phyloP scores from a whole-genome alignment of 2,113 vertebrate species.

The Sialia sialis region DNA sequence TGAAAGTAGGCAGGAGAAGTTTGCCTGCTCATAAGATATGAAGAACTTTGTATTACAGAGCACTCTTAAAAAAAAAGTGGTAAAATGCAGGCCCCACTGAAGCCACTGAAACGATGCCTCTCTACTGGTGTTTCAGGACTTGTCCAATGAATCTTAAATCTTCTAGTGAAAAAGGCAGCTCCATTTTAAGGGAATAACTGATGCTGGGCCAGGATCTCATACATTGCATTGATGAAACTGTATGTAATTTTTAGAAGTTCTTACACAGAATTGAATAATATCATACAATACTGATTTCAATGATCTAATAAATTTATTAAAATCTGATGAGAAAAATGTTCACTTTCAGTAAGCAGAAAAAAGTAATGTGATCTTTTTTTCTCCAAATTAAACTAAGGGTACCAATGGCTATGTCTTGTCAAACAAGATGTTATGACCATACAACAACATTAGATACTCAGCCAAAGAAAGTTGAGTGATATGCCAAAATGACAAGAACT shows the following conservation, averaged over 20 bases:
- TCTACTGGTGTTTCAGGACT: not conserved
- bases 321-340: not conserved
- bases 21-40: not conserved
- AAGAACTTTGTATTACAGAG: not conserved
- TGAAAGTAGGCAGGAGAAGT: not conserved
- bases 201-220: not conserved
- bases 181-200: not conserved
- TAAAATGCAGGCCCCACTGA: not conserved
- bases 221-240: not conserved
- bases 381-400: not conserved
- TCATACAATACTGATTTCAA: not conserved
- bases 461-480: not conserved
- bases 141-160: not conserved
- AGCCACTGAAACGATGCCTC: not conserved
- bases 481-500: constrained; percentile 3
- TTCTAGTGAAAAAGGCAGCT: not conserved
- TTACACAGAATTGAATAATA: not conserved
- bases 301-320: not conserved
- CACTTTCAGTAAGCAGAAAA: not conserved
- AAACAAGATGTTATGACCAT: not conserved
- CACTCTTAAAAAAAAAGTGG: not conserved
- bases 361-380: not conserved
- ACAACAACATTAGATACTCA: not conserved
- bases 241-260: not conserved
- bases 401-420: not conserved